Conservation (phyloP, 23 tunicate species). For the Ciona savignyi region DNA sequence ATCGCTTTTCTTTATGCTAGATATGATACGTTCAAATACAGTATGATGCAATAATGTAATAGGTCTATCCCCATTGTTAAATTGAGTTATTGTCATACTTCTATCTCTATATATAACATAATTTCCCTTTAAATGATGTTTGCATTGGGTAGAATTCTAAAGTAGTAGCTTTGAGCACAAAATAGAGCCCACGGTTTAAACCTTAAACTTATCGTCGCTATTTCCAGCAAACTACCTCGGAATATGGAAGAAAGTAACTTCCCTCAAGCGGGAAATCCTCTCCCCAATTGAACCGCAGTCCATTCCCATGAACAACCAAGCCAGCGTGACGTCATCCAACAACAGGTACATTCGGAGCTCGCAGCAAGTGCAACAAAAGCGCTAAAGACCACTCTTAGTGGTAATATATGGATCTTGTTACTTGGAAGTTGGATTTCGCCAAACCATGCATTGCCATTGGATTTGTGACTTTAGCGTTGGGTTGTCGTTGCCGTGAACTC, state of each 20-base stretch:
- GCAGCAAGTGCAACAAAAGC: background rate
- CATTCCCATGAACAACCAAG: background rate
- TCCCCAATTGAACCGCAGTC: background rate
- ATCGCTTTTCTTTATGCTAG: too few relatives aligned
- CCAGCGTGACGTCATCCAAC: background rate
- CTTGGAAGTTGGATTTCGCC: background rate
- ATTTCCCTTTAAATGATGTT: too few relatives aligned
- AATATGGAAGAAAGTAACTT: slow-evolving; percentile 34
- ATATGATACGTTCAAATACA: too few relatives aligned
- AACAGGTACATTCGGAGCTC: background rate
- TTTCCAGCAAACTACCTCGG: slow-evolving; percentile 45
- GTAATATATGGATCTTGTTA: too few relatives aligned
- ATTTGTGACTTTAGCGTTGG: background rate
- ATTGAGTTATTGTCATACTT: too few relatives aligned
- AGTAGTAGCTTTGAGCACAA: too few relatives aligned
- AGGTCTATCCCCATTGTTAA: too few relatives aligned
- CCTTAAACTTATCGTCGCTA: background rate
- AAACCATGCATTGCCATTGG: background rate
- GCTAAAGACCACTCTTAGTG: background rate
- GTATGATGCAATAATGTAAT: too few relatives aligned
- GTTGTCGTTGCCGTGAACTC: background rate
- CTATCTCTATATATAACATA: too few relatives aligned
- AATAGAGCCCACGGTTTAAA: background rate
- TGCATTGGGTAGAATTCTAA: too few relatives aligned
- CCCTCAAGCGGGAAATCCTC: background rate